phyloP scores from a whole-genome alignment of 2,113 vertebrate genomes.

The Alouatta palliata region DNA sequence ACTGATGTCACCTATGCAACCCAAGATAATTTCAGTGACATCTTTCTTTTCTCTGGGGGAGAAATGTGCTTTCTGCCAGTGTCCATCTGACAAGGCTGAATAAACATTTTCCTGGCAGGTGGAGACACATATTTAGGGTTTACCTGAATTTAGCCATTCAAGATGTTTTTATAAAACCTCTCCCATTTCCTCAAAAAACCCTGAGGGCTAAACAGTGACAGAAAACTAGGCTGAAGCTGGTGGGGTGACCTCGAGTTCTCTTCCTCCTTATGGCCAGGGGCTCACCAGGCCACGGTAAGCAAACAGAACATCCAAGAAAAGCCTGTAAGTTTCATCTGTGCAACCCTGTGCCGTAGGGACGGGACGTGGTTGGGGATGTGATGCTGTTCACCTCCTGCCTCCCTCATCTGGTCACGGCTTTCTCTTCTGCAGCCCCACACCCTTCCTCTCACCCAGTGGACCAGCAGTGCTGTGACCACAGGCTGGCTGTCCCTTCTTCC shows the following conservation, averaged over 20 bases:
- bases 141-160: not conserved
- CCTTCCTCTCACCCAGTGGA: not conserved
- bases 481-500: not conserved
- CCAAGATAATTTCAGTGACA: constrained; percentile 46
- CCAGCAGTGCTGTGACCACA: not conserved
- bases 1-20: constrained; percentile 42
- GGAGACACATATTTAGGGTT: not conserved
- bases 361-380: not conserved
- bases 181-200: accelerated
- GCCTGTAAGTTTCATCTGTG: not conserved
- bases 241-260: not conserved
- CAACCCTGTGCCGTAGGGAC: not conserved
- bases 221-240: not conserved
- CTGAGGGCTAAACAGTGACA: not conserved
- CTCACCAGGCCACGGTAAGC: not conserved
- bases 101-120: not conserved
- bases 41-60: constrained; percentile 47
- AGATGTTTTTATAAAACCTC: not conserved
- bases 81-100: constrained; percentile 19
- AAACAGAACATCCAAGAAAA: not conserved
- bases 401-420: not conserved
- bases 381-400: not conserved
- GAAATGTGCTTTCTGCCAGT: not conserved
- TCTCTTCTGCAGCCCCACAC: not conserved
- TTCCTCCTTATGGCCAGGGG: not conserved